Evolutionary conservation across 2,888 invertebrate species (phyloP), one percentile per base, ranked within the genome.

Genomic region (Coenonympha arcania): DNA sequence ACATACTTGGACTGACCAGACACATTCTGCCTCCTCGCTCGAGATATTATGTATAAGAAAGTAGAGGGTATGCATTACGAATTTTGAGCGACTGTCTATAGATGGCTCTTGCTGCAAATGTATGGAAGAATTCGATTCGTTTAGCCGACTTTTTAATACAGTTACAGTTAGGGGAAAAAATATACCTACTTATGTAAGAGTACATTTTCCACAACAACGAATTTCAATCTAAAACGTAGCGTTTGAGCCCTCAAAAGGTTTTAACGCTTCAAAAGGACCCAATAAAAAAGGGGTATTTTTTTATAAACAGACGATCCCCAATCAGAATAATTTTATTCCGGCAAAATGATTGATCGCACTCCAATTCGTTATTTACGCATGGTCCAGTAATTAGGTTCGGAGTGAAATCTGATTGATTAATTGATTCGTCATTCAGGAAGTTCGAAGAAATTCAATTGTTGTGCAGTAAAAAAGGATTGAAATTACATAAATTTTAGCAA

Each of bases 341-440:
- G 58, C 58, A 55, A 65, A 66, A 66, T 68, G 75, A 76, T 76
- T 70, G 72, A 75, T 71, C 67, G 57, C 63, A 59, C 55, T 58
- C 59, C 61, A 63, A 68, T 63, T 64, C 60, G 65, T 61, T 67
- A 61, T 69, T 63, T 68, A 64, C 61, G 58, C 57, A 47, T 57
- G 61, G 59, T 57, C 57, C 63, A 57, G 56, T 64, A 65, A 66
- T 63, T 65, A 61, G 60, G 57, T 66, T 69, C 61, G 69, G 74
- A 73, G 64, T 69, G 60, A 63, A 63, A 50, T 50, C 53, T 39
- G 48, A 52, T 57, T 59, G 56, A 61, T 60, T 57, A 57, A 60
- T 45, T 43, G 52, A 54, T 48, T 52, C 42, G 30, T 46, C 24
- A 24, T 15, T 15, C 37, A 34, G 28, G 46, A 40, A 44, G 41